Evolutionary conservation across 2,888 invertebrate species (phyloP).

Genomic region (Oxystoma pomonae): DNA sequence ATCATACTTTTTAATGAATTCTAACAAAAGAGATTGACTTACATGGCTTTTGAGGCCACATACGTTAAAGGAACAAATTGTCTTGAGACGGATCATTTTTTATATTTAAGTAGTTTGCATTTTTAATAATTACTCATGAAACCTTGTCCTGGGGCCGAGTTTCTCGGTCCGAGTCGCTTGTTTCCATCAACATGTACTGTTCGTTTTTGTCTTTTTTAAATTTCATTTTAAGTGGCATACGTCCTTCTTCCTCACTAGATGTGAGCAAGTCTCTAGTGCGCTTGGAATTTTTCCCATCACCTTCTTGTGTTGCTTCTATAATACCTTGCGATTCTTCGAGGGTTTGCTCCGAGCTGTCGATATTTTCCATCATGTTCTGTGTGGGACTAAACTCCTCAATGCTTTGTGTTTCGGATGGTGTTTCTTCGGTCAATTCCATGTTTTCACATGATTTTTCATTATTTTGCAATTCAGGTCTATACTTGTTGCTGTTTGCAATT

Average conservation of each 20-base stretch:
- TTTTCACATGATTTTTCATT: not conserved
- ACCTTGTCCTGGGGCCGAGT: not conserved
- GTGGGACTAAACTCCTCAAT: not conserved
- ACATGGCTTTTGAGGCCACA: not conserved
- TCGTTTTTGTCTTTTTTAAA: not conserved
- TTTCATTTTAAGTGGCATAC: not conserved
- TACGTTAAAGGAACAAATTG: not conserved
- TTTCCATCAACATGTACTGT: not conserved
- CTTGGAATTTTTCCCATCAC: not conserved
- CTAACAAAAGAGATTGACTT: not conserved
- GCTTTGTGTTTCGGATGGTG: not conserved
- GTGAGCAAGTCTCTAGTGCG: not conserved
- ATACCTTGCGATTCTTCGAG: too few species aligned
- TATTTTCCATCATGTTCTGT: not conserved
- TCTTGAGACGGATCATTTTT: not conserved
- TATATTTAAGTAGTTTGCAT: not conserved
- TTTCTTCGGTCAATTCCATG: not conserved
- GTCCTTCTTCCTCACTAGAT: not conserved
- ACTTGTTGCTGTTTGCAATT: not conserved
- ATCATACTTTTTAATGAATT: not conserved
- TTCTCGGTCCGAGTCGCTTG: not conserved
- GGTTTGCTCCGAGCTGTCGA: not conserved
- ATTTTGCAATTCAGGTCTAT: not conserved
- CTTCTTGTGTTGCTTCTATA: not conserved
- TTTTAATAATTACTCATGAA: not conserved